Evolutionary conservation across 2,888 invertebrate species (phyloP), one percentile per base, ranked within the genome.

Genomic region (Microchrysa polita): DNA sequence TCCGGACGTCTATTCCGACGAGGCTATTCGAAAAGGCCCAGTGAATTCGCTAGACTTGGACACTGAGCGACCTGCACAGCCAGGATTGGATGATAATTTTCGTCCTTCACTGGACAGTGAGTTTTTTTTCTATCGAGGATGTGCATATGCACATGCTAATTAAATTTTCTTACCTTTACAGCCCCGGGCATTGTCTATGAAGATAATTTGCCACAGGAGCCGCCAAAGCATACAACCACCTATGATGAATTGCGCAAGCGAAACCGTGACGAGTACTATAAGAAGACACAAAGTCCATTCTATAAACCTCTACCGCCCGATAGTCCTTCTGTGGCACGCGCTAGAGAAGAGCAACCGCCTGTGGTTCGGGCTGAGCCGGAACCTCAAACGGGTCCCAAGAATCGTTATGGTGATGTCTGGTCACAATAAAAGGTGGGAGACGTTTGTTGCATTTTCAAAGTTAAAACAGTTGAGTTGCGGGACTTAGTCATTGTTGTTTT

Each of bases 171-270:
- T 48, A 67, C 57, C 69, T 23, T 40, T 40, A 16, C 27, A 81
- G 81, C 77, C 67, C 74, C 80, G 79, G 81, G 83, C 77, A 82
- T 85, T 16, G 80, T 84, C 59, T 81, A 84, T 74, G 86, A 87
- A 73, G 87, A 88, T 74, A 86, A 86, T 78, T 77, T 84, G 53
- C 86, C 87, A 75, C 82, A 80, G 81, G 86, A 79, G 79, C 85
- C 79, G 79, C 85, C 79, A 74, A 86, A 77, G 84, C 87, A 77
- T 0, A 79, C 86, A 0, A 87, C 90, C 14, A 88, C 90, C 0
- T 93, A 93, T 80, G 93, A 93, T 48, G 93, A 93, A 78, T 82
- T 93, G 74, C 87, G 93, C 20, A 88, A 87, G 67, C 87, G 86
- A 80, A 93, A 94, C 84, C 86, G 93, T 63, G 90, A 90, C 52